Conservation (phyloP, 2,888 invertebrate species). For the Galerucella calmariensis region DNA sequence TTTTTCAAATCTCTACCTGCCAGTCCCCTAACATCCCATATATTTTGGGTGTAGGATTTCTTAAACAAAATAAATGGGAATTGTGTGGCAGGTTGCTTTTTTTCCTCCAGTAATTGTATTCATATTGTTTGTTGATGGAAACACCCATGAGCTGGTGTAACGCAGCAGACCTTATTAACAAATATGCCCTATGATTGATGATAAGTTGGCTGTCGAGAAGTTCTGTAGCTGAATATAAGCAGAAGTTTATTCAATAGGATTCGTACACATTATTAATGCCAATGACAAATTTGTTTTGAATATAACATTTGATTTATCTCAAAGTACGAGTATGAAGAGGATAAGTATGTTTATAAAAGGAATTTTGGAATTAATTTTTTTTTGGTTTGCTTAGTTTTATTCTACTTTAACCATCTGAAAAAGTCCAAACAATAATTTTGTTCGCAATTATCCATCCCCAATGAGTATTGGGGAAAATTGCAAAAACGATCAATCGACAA, state of each 20-base stretch:
- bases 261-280: not conserved
- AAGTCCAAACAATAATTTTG: too few relatives aligned
- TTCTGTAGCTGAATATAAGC: not conserved
- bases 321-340: too few relatives aligned
- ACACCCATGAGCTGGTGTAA: conserved; percentile 2
- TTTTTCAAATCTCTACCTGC: conserved; percentile 37
- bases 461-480: too few relatives aligned
- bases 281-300: not conserved
- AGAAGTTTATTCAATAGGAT: not conserved
- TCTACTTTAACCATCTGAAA: too few relatives aligned
- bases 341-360: too few relatives aligned
- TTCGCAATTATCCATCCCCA: too few relatives aligned
- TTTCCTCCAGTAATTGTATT: conserved; percentile 28
- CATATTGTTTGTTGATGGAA: conserved; percentile 21
- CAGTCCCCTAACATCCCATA: conserved; percentile 36
- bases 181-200: conserved; percentile 19
- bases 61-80: conserved; percentile 38
- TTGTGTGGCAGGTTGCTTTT: conserved; percentile 36
- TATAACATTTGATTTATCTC: too few relatives aligned
- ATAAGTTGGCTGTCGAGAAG: not conserved
- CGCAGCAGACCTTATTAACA: conserved; percentile 19
- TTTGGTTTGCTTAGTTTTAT: too few relatives aligned
- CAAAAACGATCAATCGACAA: too few relatives aligned
- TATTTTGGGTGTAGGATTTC: conserved; percentile 38
- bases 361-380: too few relatives aligned